phyloP scores from a whole-genome alignment of 2,113 vertebrate genomes.

The Hyaena hyaena region DNA sequence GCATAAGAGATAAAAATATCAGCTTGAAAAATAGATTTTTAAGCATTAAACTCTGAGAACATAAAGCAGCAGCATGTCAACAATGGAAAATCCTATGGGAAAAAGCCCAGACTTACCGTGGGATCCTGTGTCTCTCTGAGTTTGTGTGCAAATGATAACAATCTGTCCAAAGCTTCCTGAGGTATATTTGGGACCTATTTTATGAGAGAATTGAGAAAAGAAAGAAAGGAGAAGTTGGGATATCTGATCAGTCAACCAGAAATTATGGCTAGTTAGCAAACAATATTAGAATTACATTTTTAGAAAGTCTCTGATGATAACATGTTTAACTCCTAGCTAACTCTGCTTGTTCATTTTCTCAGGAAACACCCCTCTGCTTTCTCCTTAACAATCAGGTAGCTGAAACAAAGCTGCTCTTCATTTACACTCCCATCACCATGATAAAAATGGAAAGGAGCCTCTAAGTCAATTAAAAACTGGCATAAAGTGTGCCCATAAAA shows the following conservation, averaged over 20 bases:
- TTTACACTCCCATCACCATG: not conserved
- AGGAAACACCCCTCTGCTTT: not conserved
- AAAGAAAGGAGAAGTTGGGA: conserved; percentile 8
- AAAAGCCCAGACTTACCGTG: conserved; percentile 87
- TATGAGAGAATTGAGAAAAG: conserved; percentile 57
- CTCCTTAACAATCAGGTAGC: not conserved
- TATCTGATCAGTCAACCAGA: not conserved
- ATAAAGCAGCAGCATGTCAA: conserved; percentile 28
- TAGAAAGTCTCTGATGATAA: not conserved
- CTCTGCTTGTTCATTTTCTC: conserved; percentile 5
- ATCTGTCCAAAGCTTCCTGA: conserved; percentile 89
- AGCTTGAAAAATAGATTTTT: conserved; percentile 23
- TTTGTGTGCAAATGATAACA: conserved; percentile 93
- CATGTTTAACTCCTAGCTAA: not conserved
- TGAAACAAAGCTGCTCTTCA: conserved; percentile 9
- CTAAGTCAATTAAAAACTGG: not conserved
- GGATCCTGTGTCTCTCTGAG: conserved; percentile 92
- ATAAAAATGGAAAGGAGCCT: not conserved
- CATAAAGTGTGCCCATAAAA: not conserved
- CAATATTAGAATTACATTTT: conserved; percentile 34
- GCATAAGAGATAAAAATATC: not conserved
- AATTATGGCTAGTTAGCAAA: conserved; percentile 46
- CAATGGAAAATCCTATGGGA: conserved; percentile 1
- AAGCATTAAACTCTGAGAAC: not conserved
- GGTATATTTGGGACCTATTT: conserved; percentile 90